Evolutionary conservation across 2,113 vertebrate species (phyloP), one percentile per base, ranked within the genome.

Genomic region (Tylochromis polylepis): DNA sequence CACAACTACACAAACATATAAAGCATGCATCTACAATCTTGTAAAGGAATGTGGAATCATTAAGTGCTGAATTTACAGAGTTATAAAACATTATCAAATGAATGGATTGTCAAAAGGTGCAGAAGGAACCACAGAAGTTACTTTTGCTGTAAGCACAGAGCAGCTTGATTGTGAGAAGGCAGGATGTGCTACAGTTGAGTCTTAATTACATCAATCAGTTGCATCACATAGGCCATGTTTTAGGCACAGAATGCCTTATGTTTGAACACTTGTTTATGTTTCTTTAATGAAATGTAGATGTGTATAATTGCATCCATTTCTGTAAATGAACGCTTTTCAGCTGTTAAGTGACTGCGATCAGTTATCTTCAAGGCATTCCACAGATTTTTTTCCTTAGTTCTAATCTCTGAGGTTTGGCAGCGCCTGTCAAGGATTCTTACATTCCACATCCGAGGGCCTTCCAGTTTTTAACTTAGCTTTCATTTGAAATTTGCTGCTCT

Each of bases 281-380:
- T 49, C 9, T 57, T 67, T 38, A 43, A 75, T 34, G 29, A 59
- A 84, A 70, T 56, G 49, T 31, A 81, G 85, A 62, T 81, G 51
- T 4, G 36, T 5, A 36, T 57, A 12, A 79, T 36, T 83, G 31
- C 15, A 41, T 81, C n/a, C 22, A 11, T 14, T 80, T 2, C 5
- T 9, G 16, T 5, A 22, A 78, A 59, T 43, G 6, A n/a, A 38
- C 75, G n/a, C n/a, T 41, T 59, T 83, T 70, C 4, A 36, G 9
- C 49, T 82, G 27, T 53, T 14, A 43, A 78, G 75, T 29, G 60
- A 22, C 51, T 87, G 58, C 22, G 46, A 84, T 83, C 6, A 3
- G n/a, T 81, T 88, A 87, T 88, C 86, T 89, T 90, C 43, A 91
- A 91, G 82, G 67, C 86, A 92, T 91, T 91, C 83, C 87, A 29